Evolutionary conservation across 1,140 invertebrate genomes (phyloP), one percentile per base, ranked within the genome.

Genomic region (Cecropterus lyciades): DNA sequence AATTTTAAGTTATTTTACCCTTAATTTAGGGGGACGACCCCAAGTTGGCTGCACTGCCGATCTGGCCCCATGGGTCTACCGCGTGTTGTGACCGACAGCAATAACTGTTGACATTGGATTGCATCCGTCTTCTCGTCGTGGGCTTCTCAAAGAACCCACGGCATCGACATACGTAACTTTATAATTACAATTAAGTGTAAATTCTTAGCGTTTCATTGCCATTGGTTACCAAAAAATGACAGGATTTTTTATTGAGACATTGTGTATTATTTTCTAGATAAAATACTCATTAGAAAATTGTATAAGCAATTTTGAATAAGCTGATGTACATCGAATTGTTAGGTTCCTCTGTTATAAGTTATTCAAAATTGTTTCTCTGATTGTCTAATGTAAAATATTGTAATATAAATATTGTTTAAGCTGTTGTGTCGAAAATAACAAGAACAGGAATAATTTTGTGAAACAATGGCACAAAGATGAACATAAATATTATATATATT

Each of bases 391-490:
- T 80, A 82, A 81, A 82, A 85, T 88, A 90, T 85, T 91, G 89
- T 91, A 91, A 91, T 90, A 90, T 91, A 90, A 75, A 85, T 85
- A 87, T 90, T 89, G 81, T 91, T 89, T 91, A 90, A 91, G 89
- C 81, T 87, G 85, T 91, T 91, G 87, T 91, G 81, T 91, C 87
- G 87, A 83, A 85, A 89, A 91, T 89, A 89, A 91, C 89, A 89
- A 89, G 89, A 91, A 88, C 89, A 91, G 89, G 89, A 91, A 91
- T 91, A 91, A 91, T 91, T 91, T 91, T 91, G 86, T 90, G 84
- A 90, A 91, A 89, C 84, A 91, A 90, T 91, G 89, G 89, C 89
- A 90, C 89, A 91, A 91, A 91, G 84, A 91, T 91, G 82, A 87
- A 91, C 85, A 89, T 89, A 91, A 89, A 89, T 88, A 89, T 90